Base-by-base conservation (phyloP, 2,113 vertebrate genomes). In the Callopanchax toddi region DNA sequence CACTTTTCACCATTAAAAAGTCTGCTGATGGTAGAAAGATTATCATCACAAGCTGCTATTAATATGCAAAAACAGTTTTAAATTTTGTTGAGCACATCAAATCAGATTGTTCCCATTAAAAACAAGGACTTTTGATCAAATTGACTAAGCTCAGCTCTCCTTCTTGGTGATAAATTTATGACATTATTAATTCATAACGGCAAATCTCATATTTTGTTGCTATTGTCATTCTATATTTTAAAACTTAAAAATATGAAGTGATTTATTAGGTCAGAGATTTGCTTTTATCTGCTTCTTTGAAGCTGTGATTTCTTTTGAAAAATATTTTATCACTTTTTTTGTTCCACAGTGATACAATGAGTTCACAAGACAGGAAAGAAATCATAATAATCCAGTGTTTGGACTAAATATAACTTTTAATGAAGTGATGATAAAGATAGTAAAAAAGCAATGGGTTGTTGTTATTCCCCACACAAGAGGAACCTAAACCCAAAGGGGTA, bases 1-100 rank as follows among this genome's bases (percentile, higher is more conserved):
- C 65, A 49, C 65, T 73, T 71, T 25, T 56, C 58, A 46, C 46
- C 21, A 46, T 52, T 59, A 45, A 25, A 56, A 39, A 60, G n/a
- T 58, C 54, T 66, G 46, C 55, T 59, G 46, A 54, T 21, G n/a
- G 44, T 21, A 22, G 10, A 59, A 32, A 40, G 40, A 40, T 39
- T 16, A 17, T 54, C 23, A n/a, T 57, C 11, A 34, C 18, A 42
- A 34, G 39, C n/a, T 6, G 45, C 7, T 11, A 63, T 20, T 59
- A 66, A 44, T n/a, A 43, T 23, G 26, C 32, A 25, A 37, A 21
- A 36, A 17, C 2, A 1, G 17, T 39, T 39, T 16, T 6, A 25
- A 17, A 13, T 13, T 18, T 43, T 26, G 40, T 20, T 20, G 17
- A 58, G 17, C 23, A 9, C 9, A 20, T 58, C 25, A 32, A 15